phyloP scores from a whole-genome alignment of 2,113 vertebrate genomes.

The Xiphophorus couchianus region DNA sequence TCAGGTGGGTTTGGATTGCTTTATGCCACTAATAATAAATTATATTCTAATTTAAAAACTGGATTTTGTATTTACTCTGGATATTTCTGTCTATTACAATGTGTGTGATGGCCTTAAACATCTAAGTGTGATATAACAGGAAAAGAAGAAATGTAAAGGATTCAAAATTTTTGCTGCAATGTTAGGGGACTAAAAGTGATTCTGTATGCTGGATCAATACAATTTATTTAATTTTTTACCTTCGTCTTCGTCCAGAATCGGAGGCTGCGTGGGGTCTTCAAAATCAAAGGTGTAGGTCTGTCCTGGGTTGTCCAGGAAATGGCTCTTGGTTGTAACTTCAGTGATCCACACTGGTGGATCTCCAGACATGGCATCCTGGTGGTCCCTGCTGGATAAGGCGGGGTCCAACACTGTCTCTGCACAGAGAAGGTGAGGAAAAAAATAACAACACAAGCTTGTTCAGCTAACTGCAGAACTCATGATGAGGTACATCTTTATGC shows the following conservation, averaged over 20 bases:
- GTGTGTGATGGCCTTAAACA: not conserved
- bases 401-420: constrained; percentile 72
- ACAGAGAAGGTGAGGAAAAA: not conserved
- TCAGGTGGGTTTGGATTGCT: not conserved
- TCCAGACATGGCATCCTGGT: constrained; percentile 88
- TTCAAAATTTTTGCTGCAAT: not conserved
- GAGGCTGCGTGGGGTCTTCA: constrained; percentile 82
- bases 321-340: constrained; percentile 77
- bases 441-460: not conserved
- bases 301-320: constrained; percentile 71
- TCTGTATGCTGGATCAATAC: not conserved
- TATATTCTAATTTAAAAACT: too few species aligned
- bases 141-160: not conserved
- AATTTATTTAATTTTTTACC: constrained; percentile 61
- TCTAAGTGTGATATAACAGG: not conserved
- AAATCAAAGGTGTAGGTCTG: constrained; percentile 74
- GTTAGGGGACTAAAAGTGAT: not conserved
- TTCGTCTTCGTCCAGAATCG: constrained; percentile 73
- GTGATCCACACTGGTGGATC: constrained; percentile 66
- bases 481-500: not conserved
- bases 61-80: too few species aligned
- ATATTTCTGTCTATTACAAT: not conserved
- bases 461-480: not conserved
- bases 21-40: too few species aligned
- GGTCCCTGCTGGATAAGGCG: constrained; percentile 83